Evolutionary conservation across 2,888 invertebrate genomes (phyloP).

Genomic region (Ichneumoninae sp.): DNA sequence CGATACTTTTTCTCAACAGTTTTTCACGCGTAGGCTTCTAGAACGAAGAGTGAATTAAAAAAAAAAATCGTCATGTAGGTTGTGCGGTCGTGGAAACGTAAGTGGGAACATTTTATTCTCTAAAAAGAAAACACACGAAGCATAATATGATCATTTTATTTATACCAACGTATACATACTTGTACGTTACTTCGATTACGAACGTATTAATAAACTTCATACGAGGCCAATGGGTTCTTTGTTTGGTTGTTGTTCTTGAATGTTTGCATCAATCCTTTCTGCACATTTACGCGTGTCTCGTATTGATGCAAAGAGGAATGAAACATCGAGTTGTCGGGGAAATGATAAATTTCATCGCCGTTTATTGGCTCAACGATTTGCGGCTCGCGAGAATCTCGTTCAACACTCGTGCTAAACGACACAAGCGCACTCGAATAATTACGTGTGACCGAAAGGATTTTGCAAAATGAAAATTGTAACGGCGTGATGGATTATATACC

Average conservation of each 20-base stretch:
- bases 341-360: neutral
- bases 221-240: conserved; percentile 66
- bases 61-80: neutral
- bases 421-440: conserved; percentile 29
- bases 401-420: conserved; percentile 25
- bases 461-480: conserved; percentile 35
- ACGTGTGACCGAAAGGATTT: conserved; percentile 26
- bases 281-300: neutral
- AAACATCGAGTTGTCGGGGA: conserved; percentile 24
- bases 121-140: conserved; percentile 61
- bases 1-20: neutral
- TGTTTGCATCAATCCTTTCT: conserved; percentile 16
- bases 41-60: neutral
- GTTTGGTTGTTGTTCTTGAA: conserved; percentile 23
- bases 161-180: conserved; percentile 74
- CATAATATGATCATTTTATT: conserved; percentile 75
- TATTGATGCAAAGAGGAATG: conserved; percentile 47
- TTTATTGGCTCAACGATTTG: neutral
- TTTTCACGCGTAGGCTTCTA: neutral
- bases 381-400: neutral
- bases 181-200: conserved; percentile 72
- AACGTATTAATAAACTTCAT: conserved; percentile 73
- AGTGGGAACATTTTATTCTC: conserved; percentile 67
- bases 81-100: conserved; percentile 29
- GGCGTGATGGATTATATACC: conserved; percentile 51